Base-by-base conservation (phyloP, 2,888 invertebrate species). In the Callosobruchus maculatus region DNA sequence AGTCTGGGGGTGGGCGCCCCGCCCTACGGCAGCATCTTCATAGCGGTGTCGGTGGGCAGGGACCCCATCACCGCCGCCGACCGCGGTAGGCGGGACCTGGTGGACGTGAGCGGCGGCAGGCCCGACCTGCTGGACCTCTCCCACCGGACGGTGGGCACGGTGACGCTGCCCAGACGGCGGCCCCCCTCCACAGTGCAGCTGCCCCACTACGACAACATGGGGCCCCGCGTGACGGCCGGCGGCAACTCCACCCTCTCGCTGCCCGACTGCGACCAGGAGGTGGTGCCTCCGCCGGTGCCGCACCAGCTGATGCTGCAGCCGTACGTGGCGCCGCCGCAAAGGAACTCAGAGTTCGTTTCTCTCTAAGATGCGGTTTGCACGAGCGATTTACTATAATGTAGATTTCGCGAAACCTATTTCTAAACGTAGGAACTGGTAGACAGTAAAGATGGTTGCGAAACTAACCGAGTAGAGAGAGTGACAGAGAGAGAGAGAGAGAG, bases 201-300 rank as follows among this genome's bases (percentile, higher is more conserved):
- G 22, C 70, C 70, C 7, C 90, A 88, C 84, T 96, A 96, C 86
- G 96, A 97, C 88, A 96, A 96, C 88, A 95, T 96, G 93, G 96
- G 96, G 7, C 94, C 95, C 72, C 90, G 96, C 78, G 94, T 96
- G 72, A 96, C 96, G 13, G 95, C 95, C 66, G 94, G 95, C 77
- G 96, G 96, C 71, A 95, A 95, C 85, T 96, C 96, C 9, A 95
- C 94, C 26, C 92, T 95, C 85, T 95, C 95, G 30, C 89, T 96
- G 79, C 94, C 94, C 77, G 94, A 92, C 82, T 90, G 89, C 78
- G 87, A 88, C 72, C 72, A 88, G 87, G 66, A 88, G 71, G 84
- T 88, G 72, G 88, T 89, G 78, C 88, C 88, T 69, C 88, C 89
- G 0, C 91, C 91, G 2, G 90, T 91, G 7, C 91, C 92, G 21